Evolutionary conservation across 2,113 vertebrate species (phyloP), one percentile per base, ranked within the genome.

Genomic region (Amazona guildingii): DNA sequence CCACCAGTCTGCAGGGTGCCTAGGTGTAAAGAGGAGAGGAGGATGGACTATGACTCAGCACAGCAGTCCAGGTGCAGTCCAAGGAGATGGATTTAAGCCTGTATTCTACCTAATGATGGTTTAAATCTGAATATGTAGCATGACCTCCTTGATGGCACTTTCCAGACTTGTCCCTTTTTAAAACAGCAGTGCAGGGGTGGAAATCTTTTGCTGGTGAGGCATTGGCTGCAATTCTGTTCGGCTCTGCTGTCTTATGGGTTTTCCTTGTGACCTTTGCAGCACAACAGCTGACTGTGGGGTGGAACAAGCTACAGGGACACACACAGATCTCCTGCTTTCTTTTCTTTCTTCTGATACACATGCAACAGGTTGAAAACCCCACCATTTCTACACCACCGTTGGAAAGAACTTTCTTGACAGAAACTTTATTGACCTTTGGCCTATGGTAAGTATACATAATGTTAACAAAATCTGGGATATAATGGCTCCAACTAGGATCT

Each of bases 301-400:
- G 3, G 27, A 85, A 35, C 18, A 79, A 66, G 37, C 24, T 24
- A 20, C 39, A 86, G 52, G 21, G 44, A 46, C 31, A 54, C 11
- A 44, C 0, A 1, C 2, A 16, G 33, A 20, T 54, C 17, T 76
- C 11, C 37, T 70, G 21, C 2, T 0, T 15, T 54, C 11, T 73
- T 67, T 49, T 66, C 41, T 27, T 77, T 78, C 74, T 64, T 68
- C 35, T 77, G 72, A 80, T 70, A 59, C 7, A 49, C 8, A 7
- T 16, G 13, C 0, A 3, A 51, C 0, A 0, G 7, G 12, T 17
- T 94, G 48, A 55, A 78, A 75, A 64, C 13, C 0, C 4, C 31
- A 37, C 14, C 0, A 0, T 39, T 89, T 90, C 39, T 43, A 63
- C 10, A 4, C 9, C 37, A n/a, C 31, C 35, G 35, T 62, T 70